Evolutionary conservation across 2,113 vertebrate species (phyloP).

Genomic region (Cebidichthys violaceus): DNA sequence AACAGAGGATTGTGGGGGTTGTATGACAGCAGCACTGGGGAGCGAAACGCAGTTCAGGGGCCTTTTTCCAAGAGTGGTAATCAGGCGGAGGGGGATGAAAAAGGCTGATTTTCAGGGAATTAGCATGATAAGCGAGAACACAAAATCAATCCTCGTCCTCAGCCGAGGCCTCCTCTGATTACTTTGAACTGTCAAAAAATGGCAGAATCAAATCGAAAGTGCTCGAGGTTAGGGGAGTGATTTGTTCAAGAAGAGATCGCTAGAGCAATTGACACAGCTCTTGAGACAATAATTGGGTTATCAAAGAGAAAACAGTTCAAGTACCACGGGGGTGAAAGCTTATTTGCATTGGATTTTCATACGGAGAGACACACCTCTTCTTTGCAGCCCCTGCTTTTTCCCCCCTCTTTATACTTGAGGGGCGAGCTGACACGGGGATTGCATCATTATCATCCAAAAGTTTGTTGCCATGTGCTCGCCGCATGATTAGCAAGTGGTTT

Average conservation of each 20-base stretch:
- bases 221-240: constrained; percentile 99
- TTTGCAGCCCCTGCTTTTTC: constrained; percentile 86
- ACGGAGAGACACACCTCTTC: constrained; percentile 92
- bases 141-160: constrained; percentile 99
- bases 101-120: constrained; percentile 99
- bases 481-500: constrained; percentile 89
- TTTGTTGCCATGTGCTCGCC: constrained; percentile 89
- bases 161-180: constrained; percentile 98
- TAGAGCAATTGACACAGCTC: constrained; percentile 99
- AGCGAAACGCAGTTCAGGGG: constrained; percentile 89
- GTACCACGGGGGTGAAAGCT: constrained; percentile 99
- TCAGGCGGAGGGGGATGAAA: constrained; percentile 95
- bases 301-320: constrained; percentile 99
- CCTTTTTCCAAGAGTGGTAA: constrained; percentile 94
- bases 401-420: constrained; percentile 85
- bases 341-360: constrained; percentile 99
- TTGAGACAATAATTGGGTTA: constrained; percentile 99
- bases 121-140: constrained; percentile 99
- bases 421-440: constrained; percentile 93
- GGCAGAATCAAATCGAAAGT: constrained; percentile 99
- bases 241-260: constrained; percentile 99
- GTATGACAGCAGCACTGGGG: constrained; percentile 85
- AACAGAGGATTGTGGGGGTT: constrained; percentile 72
- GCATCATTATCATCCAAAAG: constrained; percentile 95
- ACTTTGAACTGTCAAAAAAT: constrained; percentile 99